phyloP scores from a whole-genome alignment of 1,140 invertebrate species.

The Calliphora vicina region DNA sequence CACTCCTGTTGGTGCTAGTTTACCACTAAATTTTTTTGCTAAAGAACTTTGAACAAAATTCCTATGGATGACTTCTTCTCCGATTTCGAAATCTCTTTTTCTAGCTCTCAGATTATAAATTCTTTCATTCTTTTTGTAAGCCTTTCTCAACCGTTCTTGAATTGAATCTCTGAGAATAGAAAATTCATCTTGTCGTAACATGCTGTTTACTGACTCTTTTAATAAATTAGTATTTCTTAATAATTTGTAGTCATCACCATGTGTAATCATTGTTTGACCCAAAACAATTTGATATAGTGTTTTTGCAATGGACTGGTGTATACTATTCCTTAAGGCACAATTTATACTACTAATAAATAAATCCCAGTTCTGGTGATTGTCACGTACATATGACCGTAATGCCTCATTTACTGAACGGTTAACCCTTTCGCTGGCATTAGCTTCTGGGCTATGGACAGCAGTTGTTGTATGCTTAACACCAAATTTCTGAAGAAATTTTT shows the following conservation, averaged over 20 bases:
- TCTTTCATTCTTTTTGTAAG: constrained; percentile 4
- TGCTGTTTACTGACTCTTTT: neutral
- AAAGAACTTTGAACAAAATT: no score
- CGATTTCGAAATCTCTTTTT: neutral
- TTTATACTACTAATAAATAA: neutral
- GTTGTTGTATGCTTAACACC: neutral
- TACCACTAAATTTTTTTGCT: no score
- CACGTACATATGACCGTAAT: neutral
- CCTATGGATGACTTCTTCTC: no score
- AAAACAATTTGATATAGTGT: neutral
- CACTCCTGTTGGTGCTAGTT: no score
- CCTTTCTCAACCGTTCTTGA: neutral
- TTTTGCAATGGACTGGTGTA: neutral
- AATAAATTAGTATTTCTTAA: neutral
- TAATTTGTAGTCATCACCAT: neutral
- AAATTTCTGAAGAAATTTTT: neutral
- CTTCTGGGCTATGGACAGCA: neutral
- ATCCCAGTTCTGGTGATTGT: neutral
- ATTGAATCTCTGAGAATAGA: neutral
- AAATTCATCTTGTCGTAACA: neutral
- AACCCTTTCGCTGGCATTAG: constrained; percentile 7
- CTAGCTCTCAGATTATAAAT: neutral
- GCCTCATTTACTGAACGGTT: neutral
- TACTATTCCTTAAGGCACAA: neutral
- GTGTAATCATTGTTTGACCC: neutral